Percentiles rank a stretch among this genome's conserved stretches.
These are phyloP conservation scores for Galerucella calmariensis DNA, from an alignment of 2,888 invertebrate genomes.

Conservation along the genomic window DNA sequence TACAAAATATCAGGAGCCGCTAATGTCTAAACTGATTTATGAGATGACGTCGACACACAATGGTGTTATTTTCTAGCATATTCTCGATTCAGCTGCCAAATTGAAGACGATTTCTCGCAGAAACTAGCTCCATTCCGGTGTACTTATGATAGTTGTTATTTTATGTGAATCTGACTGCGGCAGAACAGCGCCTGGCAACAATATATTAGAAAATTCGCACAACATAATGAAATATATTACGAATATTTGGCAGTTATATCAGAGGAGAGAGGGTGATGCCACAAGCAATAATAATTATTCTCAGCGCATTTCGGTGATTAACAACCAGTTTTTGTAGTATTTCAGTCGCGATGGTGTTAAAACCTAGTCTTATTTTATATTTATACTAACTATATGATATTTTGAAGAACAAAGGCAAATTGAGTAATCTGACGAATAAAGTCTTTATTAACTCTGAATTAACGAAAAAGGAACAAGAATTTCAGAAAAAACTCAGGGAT, in stretches of 20 bases:
- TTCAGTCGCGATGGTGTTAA: too few relatives aligned
- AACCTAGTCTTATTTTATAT: too few relatives aligned
- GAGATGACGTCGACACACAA: slow-evolving; percentile 52
- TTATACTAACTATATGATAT: too few relatives aligned
- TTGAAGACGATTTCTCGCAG: slow-evolving; percentile 65
- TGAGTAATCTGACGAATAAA: too few relatives aligned
- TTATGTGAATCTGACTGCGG: slow-evolving; percentile 54
- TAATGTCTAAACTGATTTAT: slow-evolving; percentile 51
- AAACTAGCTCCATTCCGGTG: slow-evolving; percentile 61
- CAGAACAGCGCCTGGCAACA: slow-evolving; percentile 58
- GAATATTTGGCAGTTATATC: slow-evolving; percentile 17
- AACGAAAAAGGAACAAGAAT: too few relatives aligned
- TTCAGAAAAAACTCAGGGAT: too few relatives aligned
- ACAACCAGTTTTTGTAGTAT: not conserved
- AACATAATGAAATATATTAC: slow-evolving; percentile 30
- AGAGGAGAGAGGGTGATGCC: slow-evolving; percentile 12
- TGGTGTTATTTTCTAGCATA: slow-evolving; percentile 58
- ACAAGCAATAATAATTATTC: slow-evolving; percentile 10
- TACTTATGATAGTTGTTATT: slow-evolving; percentile 63
- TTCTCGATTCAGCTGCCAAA: slow-evolving; percentile 65
- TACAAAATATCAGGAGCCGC: slow-evolving; percentile 19
- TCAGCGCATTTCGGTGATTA: not conserved
- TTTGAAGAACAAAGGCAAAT: too few relatives aligned
- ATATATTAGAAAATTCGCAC: slow-evolving; percentile 43
- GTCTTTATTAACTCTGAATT: too few relatives aligned